Conservation (phyloP, 2,888 invertebrate species). For the Subacronicta megacephala region DNA sequence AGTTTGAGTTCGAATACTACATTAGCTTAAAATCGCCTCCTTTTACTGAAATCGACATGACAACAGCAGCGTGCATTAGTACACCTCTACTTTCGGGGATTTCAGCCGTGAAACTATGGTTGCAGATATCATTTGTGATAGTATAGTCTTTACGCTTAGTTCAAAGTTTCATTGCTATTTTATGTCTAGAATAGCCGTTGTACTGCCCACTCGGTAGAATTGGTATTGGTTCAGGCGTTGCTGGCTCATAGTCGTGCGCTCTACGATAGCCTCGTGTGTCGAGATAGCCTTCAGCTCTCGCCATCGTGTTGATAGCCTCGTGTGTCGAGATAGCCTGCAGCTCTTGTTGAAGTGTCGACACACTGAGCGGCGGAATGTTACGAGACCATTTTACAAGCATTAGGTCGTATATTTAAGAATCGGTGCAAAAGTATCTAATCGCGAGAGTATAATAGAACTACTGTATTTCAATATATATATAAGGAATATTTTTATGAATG, state of each 20-base stretch:
- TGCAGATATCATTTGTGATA: too few relatives aligned
- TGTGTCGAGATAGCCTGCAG: slow-evolving; percentile 2
- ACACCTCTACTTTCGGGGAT: too few relatives aligned
- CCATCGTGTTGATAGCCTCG: neutral
- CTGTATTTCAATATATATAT: too few relatives aligned
- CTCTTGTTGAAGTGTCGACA: neutral
- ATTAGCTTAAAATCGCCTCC: too few relatives aligned
- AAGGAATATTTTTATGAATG: too few relatives aligned
- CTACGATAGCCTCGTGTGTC: slow-evolving; percentile 19
- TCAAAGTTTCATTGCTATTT: neutral
- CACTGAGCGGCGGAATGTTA: slow-evolving; percentile 13
- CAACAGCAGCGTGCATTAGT: too few relatives aligned
- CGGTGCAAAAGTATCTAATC: neutral
- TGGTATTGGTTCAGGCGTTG: slow-evolving; percentile 23
- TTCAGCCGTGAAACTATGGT: too few relatives aligned
- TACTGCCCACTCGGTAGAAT: slow-evolving; percentile 26
- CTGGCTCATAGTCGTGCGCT: slow-evolving; percentile 6
- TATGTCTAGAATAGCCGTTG: neutral
- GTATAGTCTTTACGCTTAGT: too few relatives aligned
- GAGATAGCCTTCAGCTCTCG: slow-evolving; percentile 1
- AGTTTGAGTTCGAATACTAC: too few relatives aligned
- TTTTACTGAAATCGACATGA: too few relatives aligned
- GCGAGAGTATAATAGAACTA: neutral
- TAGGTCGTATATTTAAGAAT: neutral
- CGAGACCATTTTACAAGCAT: slow-evolving; percentile 5